Evolutionary conservation across 2,113 vertebrate genomes (phyloP), one percentile per base, ranked within the genome.

Genomic region (Cephalopholis sonnerati): DNA sequence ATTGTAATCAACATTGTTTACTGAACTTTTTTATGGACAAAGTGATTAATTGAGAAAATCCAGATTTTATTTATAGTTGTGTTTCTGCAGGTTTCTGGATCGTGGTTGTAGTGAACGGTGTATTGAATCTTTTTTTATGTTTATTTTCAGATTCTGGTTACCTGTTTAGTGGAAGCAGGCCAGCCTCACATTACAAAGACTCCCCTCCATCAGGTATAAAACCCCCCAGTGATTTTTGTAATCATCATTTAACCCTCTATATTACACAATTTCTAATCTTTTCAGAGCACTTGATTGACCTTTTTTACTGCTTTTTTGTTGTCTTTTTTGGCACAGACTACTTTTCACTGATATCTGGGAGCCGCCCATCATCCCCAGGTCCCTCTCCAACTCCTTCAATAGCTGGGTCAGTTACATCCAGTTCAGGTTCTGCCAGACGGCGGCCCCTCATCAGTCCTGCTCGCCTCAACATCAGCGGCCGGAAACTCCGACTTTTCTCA

Each of bases 361-460:
- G 96, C 88, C 94, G 89, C 0, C 95, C 94, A 0, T 94, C 97
- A 0, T 98, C 98, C 1, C 97, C 97, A 0, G 94, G 96, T 3
- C 96, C 96, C 0, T 99, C 98, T 16, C 97, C 98, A 0, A 93
- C 97, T 0, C 97, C 98, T 0, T 99, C 98, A 0, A 90, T 99
- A 6, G 96, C 97, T 0, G 96, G 96, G 15, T 99, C 98, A 0
- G 94, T 97, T 25, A 94, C 96, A 0, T 99, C 98, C 86, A 99
- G 97, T 82, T 96, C 95, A 0, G 92, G 97, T 7, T 99, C 97
- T 0, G 92, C 96, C 90, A 93, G 95, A 7, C 95, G 95, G 20
- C 96, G 97, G 3, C 98, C 98, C 0, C 96, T 99, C 87, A 99
- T 99, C 95, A 99, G 98, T 90, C 98, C 98, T 0, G 98, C 98